Base-by-base conservation (phyloP, 2,113 vertebrate genomes). In the Enhydra lutris region DNA sequence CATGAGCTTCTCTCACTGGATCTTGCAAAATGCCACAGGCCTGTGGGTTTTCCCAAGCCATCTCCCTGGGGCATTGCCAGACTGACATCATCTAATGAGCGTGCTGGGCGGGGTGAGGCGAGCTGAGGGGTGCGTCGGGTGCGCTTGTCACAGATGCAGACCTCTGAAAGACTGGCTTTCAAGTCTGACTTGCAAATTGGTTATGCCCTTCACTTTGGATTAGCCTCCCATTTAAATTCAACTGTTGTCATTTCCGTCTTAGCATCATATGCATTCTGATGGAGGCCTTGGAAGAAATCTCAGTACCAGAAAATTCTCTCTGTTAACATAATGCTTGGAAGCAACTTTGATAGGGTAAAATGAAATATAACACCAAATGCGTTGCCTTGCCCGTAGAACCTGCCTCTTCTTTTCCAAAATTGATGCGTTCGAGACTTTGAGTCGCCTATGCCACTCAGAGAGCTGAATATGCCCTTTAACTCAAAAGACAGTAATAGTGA, bases 141-240 rank as follows among this genome's bases (percentile, higher is more conserved):
- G 78, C 6, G 3, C 59, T 59, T 45, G 86, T 61, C 80, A 55
- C 5, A 14, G 82, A 84, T 3, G 14, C 83, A 92, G 50, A 39
- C 20, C 17, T 82, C 74, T 69, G 21, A 63, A 8, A 47, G 2
- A 52, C 45, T 57, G 63, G 31, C 88, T 97, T 92, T 86, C 69
- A 76, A 15, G 91, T 78, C 59, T 87, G 3, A 55, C 67, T 95
- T 95, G 80, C 69, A 92, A 95, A 92, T 80, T 91, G 82, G 74
- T 82, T 76, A 96, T 89, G 24, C 59, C 71, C 79, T 17, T 97
- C 92, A 80, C n/a, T 84, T 93, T 95, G 42, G 31, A 88, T 97
- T 97, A 96, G 57, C 63, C 34, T 96, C 74, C 85, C 29, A 1
- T 94, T 94, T 94, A 65, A 6, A 92, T 91, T 94, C 34, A 57